A percentile compares a stretch with the other conserved stretches of the same genome.
phyloP scores from a whole-genome alignment of 2,888 invertebrate genomes.

The Heterodera filipjevi region DNA sequence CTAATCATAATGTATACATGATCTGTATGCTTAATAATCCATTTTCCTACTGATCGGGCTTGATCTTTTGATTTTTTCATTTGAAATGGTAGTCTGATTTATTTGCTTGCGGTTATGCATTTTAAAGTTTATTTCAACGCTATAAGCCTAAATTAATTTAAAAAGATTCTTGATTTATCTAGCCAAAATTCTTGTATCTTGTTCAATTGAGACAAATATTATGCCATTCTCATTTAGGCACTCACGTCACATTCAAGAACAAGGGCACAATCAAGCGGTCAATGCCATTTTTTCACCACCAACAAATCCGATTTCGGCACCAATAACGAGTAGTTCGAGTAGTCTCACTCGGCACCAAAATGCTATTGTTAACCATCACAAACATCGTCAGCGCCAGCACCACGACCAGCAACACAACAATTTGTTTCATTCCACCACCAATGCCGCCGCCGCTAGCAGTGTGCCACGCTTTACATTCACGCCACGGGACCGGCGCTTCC shows the following conservation, averaged over 20 bases:
- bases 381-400: not conserved
- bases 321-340: not conserved
- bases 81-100: no score
- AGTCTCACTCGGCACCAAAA: not conserved
- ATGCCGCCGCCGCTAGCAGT: not conserved
- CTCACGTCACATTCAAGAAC: slow-evolving; percentile 15
- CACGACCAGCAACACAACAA: not conserved
- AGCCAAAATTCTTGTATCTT: no score
- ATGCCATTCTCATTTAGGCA: slow-evolving; percentile 20
- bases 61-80: no score
- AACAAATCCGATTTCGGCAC: not conserved
- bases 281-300: not conserved
- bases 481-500: slow-evolving; percentile 48
- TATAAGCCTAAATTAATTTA: no score
- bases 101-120: no score
- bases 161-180: no score
- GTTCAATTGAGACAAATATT: no score
- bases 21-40: no score
- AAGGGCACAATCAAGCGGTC: not conserved
- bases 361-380: not conserved
- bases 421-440: not conserved
- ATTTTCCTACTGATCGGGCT: no score
- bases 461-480: slow-evolving; percentile 49
- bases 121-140: no score
- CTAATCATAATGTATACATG: no score